Percentiles rank a stretch among this genome's conserved stretches.
phyloP scores from a whole-genome alignment of 1,140 invertebrate genomes.

The Gonatopus flavifemur region DNA sequence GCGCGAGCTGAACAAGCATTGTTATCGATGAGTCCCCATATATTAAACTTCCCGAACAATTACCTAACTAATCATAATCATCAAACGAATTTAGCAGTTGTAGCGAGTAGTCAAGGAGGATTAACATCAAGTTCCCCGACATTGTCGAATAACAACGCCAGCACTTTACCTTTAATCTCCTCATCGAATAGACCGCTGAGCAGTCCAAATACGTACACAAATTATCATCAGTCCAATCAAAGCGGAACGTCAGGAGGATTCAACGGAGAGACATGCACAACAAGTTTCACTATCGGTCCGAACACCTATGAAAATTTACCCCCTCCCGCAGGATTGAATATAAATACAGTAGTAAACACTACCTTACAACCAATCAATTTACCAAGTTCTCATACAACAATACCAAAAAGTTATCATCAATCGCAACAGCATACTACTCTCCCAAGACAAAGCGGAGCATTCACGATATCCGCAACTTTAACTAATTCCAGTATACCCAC shows the following conservation, averaged over 20 bases:
- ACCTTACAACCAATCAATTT: not conserved
- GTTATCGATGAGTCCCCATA: conserved; percentile 43
- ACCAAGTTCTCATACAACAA: conserved; percentile 32
- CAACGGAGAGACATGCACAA: conserved; percentile 40
- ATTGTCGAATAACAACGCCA: conserved; percentile 39
- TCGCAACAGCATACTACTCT: conserved; percentile 49
- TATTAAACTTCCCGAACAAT: conserved; percentile 44
- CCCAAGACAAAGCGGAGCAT: conserved; percentile 46
- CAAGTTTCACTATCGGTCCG: conserved; percentile 42
- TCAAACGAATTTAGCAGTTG: conserved; percentile 43
- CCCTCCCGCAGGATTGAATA: conserved; percentile 22
- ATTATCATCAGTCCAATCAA: conserved; percentile 45
- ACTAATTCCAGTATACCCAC: conserved; percentile 41
- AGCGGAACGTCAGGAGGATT: conserved; percentile 32
- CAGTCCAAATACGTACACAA: conserved; percentile 41
- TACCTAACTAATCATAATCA: conserved; percentile 46
- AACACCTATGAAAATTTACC: conserved; percentile 53
- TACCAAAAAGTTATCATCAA: conserved; percentile 43
- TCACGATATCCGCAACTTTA: conserved; percentile 52
- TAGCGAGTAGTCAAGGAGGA: conserved; percentile 35
- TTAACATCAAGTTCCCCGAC: conserved; percentile 44
- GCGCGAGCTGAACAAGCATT: conserved; percentile 64
- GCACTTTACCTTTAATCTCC: conserved; percentile 43
- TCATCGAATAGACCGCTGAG: conserved; percentile 42
- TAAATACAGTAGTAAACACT: conserved; percentile 6